Conservation (phyloP, 35 echinoderm and acorn worm species). For the Hemicentrotus pulcherrimus region DNA sequence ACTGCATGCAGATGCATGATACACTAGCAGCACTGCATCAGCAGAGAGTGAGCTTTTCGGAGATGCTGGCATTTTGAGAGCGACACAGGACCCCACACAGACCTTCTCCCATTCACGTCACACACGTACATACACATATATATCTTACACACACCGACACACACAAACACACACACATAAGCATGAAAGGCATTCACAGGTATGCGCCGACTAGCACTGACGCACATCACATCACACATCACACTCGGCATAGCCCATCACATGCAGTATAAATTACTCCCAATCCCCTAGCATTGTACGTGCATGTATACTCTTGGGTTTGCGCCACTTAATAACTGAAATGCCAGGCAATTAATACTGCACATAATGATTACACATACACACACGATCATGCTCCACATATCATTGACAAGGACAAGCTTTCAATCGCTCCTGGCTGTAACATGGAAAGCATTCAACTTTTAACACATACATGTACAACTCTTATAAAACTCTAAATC, state of each 20-base stretch:
- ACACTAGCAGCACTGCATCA: constrained; percentile 2
- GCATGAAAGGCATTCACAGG: constrained; percentile 2
- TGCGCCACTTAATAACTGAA: constrained; percentile 32
- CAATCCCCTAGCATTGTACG: neutral
- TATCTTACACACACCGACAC: neutral
- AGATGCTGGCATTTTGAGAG: constrained; percentile 26
- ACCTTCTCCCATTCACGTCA: constrained; percentile 9
- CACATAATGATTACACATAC: constrained; percentile 23
- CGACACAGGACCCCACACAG: neutral
- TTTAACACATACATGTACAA: neutral
- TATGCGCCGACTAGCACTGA: neutral
- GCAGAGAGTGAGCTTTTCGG: neutral
- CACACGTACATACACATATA: neutral
- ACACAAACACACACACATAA: neutral
- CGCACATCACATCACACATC: neutral
- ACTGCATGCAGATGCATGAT: neutral
- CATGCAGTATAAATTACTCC: constrained; percentile 40
- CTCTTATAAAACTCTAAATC: neutral
- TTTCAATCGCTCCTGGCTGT: neutral
- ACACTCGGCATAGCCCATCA: constrained; percentile 4
- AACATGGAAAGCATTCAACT: too few relatives aligned
- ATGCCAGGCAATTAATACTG: constrained; percentile 35
- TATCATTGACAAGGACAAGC: neutral
- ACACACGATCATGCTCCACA: neutral
- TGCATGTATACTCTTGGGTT: constrained; percentile 18